Base-by-base conservation (phyloP, 2,113 vertebrate species). In the Ciconia maguari region DNA sequence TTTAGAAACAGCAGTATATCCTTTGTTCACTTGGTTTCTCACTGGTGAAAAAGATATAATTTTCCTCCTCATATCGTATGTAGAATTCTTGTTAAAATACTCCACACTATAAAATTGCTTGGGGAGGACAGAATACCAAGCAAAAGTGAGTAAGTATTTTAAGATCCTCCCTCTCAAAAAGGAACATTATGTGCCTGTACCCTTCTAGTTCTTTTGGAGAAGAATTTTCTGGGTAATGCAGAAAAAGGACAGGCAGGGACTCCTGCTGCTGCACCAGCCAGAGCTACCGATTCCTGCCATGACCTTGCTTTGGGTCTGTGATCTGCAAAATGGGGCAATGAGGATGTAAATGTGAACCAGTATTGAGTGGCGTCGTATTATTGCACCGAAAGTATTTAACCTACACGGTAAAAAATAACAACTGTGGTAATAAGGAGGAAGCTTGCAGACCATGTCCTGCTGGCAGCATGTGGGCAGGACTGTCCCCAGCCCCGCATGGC, bases 1-100 rank as follows among this genome's bases (percentile, higher is more conserved):
- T 93, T 91, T 71, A 76, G 83, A 88, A 91, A 68, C 7, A 42
- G 25, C 34, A 62, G 6, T 52, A 30, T 64, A 66, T 48, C 18
- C 18, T 74, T 90, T 84, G 22, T 90, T 95, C 66, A 38, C 7
- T 75, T 87, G 46, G 16, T 80, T 68, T 91, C 61, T 87, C 36
- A 46, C 22, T 58, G 6, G 1, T 79, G 60, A 65, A 79, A 46
- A 89, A 93, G 57, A 41, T 4, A 61, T 2, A 20, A 9, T 57
- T 61, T 65, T 18, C 29, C 7, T 91, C 32, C 44, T 91, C 36
- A 27, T 54, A 41, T 42, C 41, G 11, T 49, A 52, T 70, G 66
- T 70, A 75, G 68, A 93, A 83, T 80, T 58, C 36, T 44, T 87
- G 22, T 85, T 96, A 83, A 90, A 96, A 92, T 89, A 85, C 36